Base-by-base conservation (phyloP, 2,888 invertebrate genomes). In the Dromius quadrimaculatus region DNA sequence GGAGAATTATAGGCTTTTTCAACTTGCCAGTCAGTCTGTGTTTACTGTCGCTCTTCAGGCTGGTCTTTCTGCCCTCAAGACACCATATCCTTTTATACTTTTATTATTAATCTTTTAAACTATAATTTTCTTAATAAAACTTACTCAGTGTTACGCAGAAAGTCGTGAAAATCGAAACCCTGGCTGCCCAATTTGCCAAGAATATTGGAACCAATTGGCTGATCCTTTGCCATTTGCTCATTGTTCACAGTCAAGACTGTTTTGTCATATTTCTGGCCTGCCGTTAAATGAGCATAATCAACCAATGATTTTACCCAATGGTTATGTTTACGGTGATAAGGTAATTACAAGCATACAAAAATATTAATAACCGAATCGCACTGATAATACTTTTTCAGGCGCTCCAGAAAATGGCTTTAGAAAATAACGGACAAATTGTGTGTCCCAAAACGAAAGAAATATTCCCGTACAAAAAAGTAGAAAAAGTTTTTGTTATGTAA, bases 301-400 rank as follows among this genome's bases (percentile, higher is more conserved):
- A 76, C 98, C 98, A 8, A 94, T 98, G 92, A 96, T 97, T 91
- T 87, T 99, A 84, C 99, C 99, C 73, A 98, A 98, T 84, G 98
- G 98, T 68, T 93, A 95, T 84, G 97, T 99, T 71, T 98, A 97
- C 80, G 96, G 96, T 6, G 94, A 95, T 84, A 89, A 93, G 88
- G 93, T 93, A 77, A 82, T 76, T 74, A n/a, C 9, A 6, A 32
- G 32, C 9, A 32, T 32, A 32, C 4, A 32, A 32, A 5, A 32
- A 32, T 32, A 9, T 6, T 32, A 32, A 6, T 32, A n/a, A 6
- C 9, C 32, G 9, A 32, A 32, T 32, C 32, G 9, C 9, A 32
- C 5, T 32, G 5, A 32, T 32, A 28, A 3, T 23, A 73, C 73
- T 78, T 75, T 83, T 84, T 1, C 81, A 95, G 93, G 94, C 97